Evolutionary conservation across 2,113 vertebrate species (phyloP).

Genomic region (Ranitomeya variabilis): DNA sequence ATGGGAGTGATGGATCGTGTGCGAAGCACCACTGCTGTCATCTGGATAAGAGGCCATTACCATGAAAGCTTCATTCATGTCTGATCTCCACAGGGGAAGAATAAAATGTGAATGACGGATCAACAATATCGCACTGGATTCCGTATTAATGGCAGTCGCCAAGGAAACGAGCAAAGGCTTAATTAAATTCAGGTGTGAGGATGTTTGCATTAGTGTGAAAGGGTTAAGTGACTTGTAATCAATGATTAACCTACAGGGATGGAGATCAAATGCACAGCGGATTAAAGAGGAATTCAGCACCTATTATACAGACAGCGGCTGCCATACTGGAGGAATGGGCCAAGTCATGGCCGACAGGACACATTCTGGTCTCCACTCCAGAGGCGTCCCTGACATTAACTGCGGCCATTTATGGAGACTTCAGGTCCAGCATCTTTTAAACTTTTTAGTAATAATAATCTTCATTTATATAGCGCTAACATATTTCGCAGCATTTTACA

Average conservation of each 20-base stretch:
- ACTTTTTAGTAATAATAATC: no score
- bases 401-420: no score
- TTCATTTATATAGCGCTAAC: no score
- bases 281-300: not conserved
- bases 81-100: not conserved
- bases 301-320: not conserved
- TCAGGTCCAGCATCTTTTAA: no score
- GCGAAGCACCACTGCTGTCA: not conserved
- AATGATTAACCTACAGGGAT: not conserved
- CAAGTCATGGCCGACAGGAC: no score
- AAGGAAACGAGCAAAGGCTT: constrained; percentile 25
- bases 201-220: not conserved
- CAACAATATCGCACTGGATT: not conserved
- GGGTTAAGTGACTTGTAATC: not conserved
- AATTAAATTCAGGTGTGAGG: constrained; percentile 13
- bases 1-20: not conserved
- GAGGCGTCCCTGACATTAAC: no score
- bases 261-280: not conserved
- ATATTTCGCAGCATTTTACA: no score
- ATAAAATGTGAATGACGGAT: not conserved
- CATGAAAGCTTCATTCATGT: not conserved
- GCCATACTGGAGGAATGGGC: no score
- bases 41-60: not conserved
- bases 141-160: constrained; percentile 6
- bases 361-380: no score